These are phyloP conservation scores for Drosophila birchii DNA, from an alignment of 2,888 invertebrate genomes.

Conservation along the genomic window DNA sequence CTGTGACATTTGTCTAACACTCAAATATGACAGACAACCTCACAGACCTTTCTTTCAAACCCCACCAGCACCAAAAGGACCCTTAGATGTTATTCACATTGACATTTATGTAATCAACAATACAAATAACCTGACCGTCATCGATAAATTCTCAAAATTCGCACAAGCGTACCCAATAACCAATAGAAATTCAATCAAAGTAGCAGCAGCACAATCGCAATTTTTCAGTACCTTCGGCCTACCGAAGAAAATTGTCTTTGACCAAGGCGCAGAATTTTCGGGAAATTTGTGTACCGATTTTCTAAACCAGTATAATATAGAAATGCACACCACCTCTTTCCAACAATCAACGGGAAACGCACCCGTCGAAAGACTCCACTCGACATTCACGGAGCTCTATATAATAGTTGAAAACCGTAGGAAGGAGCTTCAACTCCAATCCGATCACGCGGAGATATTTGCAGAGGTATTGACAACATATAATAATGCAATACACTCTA, in stretches of 20 bases:
- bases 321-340: background rate
- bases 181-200: constrained; percentile 4
- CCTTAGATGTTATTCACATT: no score
- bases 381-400: no score
- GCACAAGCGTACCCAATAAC: background rate
- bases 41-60: no score
- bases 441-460: no score
- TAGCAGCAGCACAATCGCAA: background rate
- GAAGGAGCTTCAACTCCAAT: background rate
- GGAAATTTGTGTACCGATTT: constrained; percentile 7
- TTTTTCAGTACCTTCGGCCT: constrained; percentile 7
- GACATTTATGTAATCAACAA: no score
- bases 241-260: background rate
- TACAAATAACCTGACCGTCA: no score
- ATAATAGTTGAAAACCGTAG: no score
- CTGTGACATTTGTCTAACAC: no score
- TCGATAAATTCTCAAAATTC: background rate
- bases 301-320: background rate
- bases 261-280: constrained; percentile 5
- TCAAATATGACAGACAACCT: no score
- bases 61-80: no score
- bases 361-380: background rate
- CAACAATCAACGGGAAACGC: background rate
- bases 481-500: no score
- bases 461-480: no score